Conservation (phyloP, 2,113 vertebrate species). For the Sterrhoptilus dennistouni region DNA sequence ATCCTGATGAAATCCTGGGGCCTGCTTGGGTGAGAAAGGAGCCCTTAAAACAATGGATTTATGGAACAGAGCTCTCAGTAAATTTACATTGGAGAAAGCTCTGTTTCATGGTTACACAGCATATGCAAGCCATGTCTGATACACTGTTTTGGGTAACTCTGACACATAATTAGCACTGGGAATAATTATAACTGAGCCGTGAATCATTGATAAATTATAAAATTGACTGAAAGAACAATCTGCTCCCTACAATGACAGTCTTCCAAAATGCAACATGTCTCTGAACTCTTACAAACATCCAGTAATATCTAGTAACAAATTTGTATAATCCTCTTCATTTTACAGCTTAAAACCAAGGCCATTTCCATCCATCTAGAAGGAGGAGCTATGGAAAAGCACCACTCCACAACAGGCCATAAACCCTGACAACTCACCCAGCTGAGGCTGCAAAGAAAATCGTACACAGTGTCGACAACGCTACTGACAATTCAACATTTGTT, state of each 20-base stretch:
- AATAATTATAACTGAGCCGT: slow-evolving; percentile 7
- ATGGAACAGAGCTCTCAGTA: neutral
- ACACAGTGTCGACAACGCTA: fast-evolving
- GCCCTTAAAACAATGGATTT: neutral
- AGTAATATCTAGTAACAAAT: neutral
- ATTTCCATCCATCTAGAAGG: neutral
- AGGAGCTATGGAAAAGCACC: neutral
- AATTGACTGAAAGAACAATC: neutral
- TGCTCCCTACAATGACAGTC: neutral
- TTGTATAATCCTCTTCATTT: neutral
- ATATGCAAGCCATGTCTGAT: neutral
- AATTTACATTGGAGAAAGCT: neutral
- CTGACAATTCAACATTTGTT: neutral
- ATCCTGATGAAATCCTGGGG: neutral
- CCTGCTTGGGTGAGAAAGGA: neutral
- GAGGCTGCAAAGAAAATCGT: neutral
- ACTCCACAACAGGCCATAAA: neutral
- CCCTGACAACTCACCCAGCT: neutral
- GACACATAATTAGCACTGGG: neutral
- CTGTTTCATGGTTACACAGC: neutral
- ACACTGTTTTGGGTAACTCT: neutral
- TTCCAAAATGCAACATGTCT: neutral
- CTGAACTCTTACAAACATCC: neutral
- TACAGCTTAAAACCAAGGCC: neutral
- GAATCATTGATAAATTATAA: neutral